Base-by-base conservation (phyloP, 2,113 vertebrate species). In the Heloderma charlesbogerti region DNA sequence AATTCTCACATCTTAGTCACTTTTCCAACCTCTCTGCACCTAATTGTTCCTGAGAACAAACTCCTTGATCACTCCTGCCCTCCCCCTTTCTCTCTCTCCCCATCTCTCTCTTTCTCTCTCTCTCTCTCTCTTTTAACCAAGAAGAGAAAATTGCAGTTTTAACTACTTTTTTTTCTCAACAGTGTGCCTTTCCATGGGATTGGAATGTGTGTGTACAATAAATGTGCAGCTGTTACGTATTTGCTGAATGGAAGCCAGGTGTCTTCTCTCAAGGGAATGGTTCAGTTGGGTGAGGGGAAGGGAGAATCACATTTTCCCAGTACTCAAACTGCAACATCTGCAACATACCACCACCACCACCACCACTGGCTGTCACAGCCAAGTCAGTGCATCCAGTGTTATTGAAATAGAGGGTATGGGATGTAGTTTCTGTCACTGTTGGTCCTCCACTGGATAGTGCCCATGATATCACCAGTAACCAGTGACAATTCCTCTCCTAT, bases 1-100 rank as follows among this genome's bases (percentile, higher is more conserved):
- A 89, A 60, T 48, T 80, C 15, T 89, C 74, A 8, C 90, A 74
- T 71, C 89, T 90, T 86, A 90, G 66, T 87, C 84, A 91, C 77
- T 88, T 84, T 71, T 29, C 74, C 51, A 81, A 71, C 51, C 29
- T 81, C 66, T 81, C 87, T 37, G 40, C 74, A 80, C 75, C 75
- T 66, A 86, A 89, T 63, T 80, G 74, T 88, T 89, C 66, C 83
- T 80, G 48, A 81, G 74, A 88, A 88, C n/a, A 84, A 85, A 31
- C 51, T 54, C 57, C 48, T 71, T 34, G 63, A 80, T 90, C 8
- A 63, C 40, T 80, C 51, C 27, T 51, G 66, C 77, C 37, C 22
- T 22, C 40, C 1, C 5, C 15, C 20, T 27, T 79, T 48, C 4
- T 67, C 63, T n/a, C 20, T 63, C 22, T 27, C 81, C 34, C n/a